These are phyloP conservation scores for Phanerotoma sp. DNA, from an alignment of 2,888 invertebrate species.

Conservation along the genomic window DNA sequence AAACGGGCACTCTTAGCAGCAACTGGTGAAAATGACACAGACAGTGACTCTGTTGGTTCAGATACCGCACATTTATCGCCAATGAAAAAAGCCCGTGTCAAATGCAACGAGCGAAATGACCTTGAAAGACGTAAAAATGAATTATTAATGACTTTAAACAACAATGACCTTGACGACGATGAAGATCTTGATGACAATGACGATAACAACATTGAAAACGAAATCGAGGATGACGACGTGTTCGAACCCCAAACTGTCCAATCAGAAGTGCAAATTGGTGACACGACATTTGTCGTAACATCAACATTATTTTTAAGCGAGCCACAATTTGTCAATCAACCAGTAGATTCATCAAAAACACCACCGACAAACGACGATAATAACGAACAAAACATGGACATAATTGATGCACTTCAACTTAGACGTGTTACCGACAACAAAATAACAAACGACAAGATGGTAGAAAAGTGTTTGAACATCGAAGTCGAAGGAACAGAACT, in stretches of 20 bases:
- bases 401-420: slow-evolving; percentile 51
- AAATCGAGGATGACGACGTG: background rate
- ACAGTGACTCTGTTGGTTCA: slow-evolving; percentile 49
- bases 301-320: slow-evolving; percentile 45
- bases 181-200: background rate
- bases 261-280: slow-evolving; percentile 47
- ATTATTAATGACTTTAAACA: slow-evolving; percentile 39
- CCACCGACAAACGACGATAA: slow-evolving; percentile 34
- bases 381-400: slow-evolving; percentile 47
- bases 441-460: slow-evolving; percentile 31
- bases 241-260: slow-evolving; percentile 37
- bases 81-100: slow-evolving; percentile 51
- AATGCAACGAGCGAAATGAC: slow-evolving; percentile 49
- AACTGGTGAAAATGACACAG: slow-evolving; percentile 47
- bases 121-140: slow-evolving; percentile 39
- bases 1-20: slow-evolving; percentile 52
- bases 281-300: slow-evolving; percentile 48
- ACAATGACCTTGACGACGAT: too few species aligned
- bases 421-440: slow-evolving; percentile 39
- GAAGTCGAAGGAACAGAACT: slow-evolving; percentile 51
- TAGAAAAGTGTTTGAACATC: slow-evolving; percentile 51
- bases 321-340: slow-evolving; percentile 32
- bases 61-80: slow-evolving; percentile 49
- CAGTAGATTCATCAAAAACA: background rate
- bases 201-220: too few species aligned